Percentiles rank a stretch among this genome's conserved stretches.
These are phyloP conservation scores for Orchesella cincta DNA, from an alignment of 1,140 invertebrate genomes.

Conservation along the genomic window DNA sequence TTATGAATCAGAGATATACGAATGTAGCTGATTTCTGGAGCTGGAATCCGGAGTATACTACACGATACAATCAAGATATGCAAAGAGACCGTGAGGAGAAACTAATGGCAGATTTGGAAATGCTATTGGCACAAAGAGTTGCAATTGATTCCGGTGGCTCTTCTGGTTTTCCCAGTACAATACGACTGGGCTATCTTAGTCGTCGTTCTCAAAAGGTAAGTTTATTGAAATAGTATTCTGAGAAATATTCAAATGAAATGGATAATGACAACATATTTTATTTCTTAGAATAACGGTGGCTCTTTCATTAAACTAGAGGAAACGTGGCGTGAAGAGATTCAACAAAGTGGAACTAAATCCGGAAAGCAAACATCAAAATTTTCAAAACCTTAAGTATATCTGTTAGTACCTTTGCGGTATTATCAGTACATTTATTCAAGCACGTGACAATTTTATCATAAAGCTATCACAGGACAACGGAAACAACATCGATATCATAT, in stretches of 20 bases:
- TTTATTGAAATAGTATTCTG: constrained; percentile 10
- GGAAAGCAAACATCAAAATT: background rate
- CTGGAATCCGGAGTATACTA: constrained; percentile 72
- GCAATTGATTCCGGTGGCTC: constrained; percentile 43
- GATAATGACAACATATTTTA: background rate
- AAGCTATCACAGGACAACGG: constrained; percentile 30
- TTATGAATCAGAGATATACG: background rate
- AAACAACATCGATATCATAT: constrained; percentile 11
- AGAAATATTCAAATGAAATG: background rate
- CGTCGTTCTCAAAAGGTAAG: constrained; percentile 31
- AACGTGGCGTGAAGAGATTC: constrained; percentile 40
- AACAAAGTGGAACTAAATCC: constrained; percentile 17
- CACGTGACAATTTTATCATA: background rate
- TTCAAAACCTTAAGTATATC: constrained; percentile 4
- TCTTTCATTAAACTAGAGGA: constrained; percentile 43
- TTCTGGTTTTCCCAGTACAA: constrained; percentile 23
- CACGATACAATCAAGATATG: constrained; percentile 80
- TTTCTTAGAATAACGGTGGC: constrained; percentile 39
- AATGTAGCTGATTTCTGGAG: constrained; percentile 33
- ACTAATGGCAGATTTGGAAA: constrained; percentile 67
- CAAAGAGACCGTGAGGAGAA: constrained; percentile 79
- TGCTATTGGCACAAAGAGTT: constrained; percentile 62
- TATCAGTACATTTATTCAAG: background rate
- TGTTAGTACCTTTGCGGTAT: background rate
- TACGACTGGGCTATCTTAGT: constrained; percentile 37